Evolutionary conservation across 2,113 vertebrate species (phyloP), one percentile per base, ranked within the genome.

Genomic region (Hirundichthys speculiger): DNA sequence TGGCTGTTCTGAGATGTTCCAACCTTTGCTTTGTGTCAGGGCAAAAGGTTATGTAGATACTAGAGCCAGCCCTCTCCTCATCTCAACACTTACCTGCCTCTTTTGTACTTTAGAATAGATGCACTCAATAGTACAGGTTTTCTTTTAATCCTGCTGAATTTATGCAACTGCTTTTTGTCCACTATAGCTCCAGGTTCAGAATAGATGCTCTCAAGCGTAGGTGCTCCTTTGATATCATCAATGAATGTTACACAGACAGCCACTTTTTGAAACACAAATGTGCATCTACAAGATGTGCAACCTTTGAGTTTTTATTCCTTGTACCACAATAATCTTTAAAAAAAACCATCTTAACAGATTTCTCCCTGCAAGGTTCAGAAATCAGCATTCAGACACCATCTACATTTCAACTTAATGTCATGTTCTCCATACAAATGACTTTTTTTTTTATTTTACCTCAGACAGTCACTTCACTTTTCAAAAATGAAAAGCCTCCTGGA

Each of bases 121-220:
- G 86, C 83, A 88, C 83, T 91, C 86, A 84, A 69, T 69, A 68
- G 59, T 83, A 85, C 86, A 83, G 84, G 60, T 79, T 88, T 87
- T 87, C 84, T 88, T 90, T 88, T 90, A 88, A 88, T 89, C 86
- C 84, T 72, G 40, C 64, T 86, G 79, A 85, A 89, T 88, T 86
- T 82, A 86, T 83, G 83, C 84, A 70, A 73, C 77, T 82, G 86
- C 85, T 87, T 86, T 90, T 88, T 89, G 75, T 86, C 72, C 76
- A 60, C 67, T 69, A 84, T 40, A 66, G 71, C 75, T 50, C 57
- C 18, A 42, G 62, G 65, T 84, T 75, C 79, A 80, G 83, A 88
- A 83, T 69, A 79, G 77, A 75, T 50, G 52, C 76, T 82, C 75
- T 88, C 72, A 66, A 70, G 18, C 20, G 53, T 73, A 56, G 75